Conservation (phyloP, 1,140 invertebrate species). For the Anastrepha obliqua region DNA sequence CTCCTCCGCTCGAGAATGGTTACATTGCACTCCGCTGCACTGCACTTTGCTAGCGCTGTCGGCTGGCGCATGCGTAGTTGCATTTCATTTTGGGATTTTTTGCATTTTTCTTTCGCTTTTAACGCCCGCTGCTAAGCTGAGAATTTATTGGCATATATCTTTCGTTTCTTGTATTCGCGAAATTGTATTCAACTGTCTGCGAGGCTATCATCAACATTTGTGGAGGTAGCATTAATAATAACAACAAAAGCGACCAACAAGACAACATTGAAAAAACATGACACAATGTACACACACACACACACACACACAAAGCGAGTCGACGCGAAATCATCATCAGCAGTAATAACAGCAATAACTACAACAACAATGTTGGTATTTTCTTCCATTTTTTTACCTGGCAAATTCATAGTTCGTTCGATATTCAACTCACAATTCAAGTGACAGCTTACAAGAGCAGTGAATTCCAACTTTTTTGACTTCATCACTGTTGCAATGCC, state of each 20-base stretch:
- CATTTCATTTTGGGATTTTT: not conserved
- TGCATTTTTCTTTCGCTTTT: constrained; percentile 8
- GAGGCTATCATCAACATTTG: constrained; percentile 5
- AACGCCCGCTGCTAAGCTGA: not conserved
- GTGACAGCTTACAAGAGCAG: constrained; percentile 8
- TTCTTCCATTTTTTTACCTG: not conserved
- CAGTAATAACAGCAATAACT: not conserved
- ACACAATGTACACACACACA: not conserved
- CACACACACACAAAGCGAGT: not conserved
- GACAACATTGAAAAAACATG: not conserved
- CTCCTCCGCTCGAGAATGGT: not conserved
- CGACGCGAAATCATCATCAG: constrained; percentile 19
- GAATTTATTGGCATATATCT: constrained; percentile 26
- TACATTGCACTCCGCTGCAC: not conserved
- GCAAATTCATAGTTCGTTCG: constrained; percentile 6
- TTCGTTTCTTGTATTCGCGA: not conserved
- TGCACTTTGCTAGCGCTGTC: not conserved
- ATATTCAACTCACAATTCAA: constrained; percentile 2
- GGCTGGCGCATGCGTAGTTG: not conserved
- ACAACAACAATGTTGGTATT: not conserved
- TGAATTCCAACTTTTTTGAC: not conserved
- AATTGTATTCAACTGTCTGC: constrained; percentile 8
- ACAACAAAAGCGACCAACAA: not conserved
- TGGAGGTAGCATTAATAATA: constrained; percentile 46
- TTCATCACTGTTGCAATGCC: not conserved